A percentile compares a stretch with the other conserved stretches of the same genome.
Conservation (phyloP, 2,113 vertebrate genomes). For the Cepphus grylle region DNA sequence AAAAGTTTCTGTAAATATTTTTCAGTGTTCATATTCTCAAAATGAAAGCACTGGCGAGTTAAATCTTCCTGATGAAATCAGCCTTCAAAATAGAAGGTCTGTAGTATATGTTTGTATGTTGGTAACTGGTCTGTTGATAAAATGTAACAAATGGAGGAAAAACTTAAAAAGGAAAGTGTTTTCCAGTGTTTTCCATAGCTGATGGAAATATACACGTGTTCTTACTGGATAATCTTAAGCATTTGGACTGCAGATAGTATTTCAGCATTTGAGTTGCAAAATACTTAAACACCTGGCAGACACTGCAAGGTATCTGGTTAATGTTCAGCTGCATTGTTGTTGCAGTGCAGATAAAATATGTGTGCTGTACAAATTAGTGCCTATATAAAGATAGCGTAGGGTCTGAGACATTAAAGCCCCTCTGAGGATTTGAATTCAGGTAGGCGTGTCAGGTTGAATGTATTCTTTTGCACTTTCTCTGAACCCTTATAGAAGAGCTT, state of each 20-base stretch:
- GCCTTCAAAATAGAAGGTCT: not conserved
- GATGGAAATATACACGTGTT: not conserved
- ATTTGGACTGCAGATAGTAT: not conserved
- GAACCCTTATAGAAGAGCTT: slow-evolving; percentile 42
- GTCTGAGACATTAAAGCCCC: not conserved
- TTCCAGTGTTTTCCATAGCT: not conserved
- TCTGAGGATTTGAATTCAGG: not conserved
- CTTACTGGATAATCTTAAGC: not conserved
- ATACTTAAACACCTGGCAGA: slow-evolving; percentile 38
- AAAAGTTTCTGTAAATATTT: not conserved
- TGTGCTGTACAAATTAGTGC: slow-evolving; percentile 7
- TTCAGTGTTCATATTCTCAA: not conserved
- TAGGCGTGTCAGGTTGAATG: not conserved
- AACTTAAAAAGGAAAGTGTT: not conserved
- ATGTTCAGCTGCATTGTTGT: not conserved
- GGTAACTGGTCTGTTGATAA: not conserved
- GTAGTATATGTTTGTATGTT: not conserved
- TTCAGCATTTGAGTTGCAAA: slow-evolving; percentile 4
- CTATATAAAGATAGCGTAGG: slow-evolving; percentile 8
- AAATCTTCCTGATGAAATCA: not conserved
- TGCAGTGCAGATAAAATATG: not conserved
- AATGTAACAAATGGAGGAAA: not conserved
- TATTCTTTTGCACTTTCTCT: slow-evolving; percentile 38
- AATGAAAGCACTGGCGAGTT: not conserved
- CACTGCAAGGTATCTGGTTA: slow-evolving; percentile 29